phyloP scores from a whole-genome alignment of 2,797 vertebrate genomes.

The Mycteria americana region DNA sequence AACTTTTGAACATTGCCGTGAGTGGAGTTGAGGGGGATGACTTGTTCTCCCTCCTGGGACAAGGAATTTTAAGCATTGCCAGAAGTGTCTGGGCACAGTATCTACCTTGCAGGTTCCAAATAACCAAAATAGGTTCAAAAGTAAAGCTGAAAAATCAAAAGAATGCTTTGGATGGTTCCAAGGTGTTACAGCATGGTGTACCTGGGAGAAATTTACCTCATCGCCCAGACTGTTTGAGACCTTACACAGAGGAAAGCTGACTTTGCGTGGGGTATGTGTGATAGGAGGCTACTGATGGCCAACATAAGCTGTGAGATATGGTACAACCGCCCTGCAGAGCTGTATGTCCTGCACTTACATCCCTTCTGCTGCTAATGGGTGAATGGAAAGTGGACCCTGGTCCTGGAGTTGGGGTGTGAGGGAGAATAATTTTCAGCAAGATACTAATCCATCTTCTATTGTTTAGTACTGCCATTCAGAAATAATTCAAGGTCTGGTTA shows the following conservation, averaged over 20 bases:
- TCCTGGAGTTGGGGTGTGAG: not conserved
- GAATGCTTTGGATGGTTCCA: not conserved
- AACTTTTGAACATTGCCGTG: slow-evolving; percentile 4
- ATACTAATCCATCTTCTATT: not conserved
- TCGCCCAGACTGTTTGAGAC: not conserved
- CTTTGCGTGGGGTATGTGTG: not conserved
- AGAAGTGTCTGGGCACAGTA: not conserved
- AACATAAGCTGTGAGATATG: not conserved
- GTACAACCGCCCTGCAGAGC: not conserved
- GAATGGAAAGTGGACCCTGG: not conserved
- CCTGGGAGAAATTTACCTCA: not conserved
- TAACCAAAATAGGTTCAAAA: not conserved
- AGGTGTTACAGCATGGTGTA: not conserved
- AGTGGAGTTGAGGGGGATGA: not conserved
- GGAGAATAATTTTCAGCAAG: not conserved
- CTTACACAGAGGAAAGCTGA: not conserved
- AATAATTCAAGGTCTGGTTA: not conserved
- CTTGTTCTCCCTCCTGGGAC: not conserved
- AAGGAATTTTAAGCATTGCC: not conserved
- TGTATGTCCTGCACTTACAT: not conserved
- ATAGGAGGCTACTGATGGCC: not conserved
- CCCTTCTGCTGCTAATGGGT: not conserved
- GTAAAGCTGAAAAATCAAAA: not conserved
- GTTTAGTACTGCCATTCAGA: not conserved
- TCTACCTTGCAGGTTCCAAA: not conserved